Evolutionary conservation across 2,888 invertebrate species (phyloP).

Genomic region (Nymphalis urticae): DNA sequence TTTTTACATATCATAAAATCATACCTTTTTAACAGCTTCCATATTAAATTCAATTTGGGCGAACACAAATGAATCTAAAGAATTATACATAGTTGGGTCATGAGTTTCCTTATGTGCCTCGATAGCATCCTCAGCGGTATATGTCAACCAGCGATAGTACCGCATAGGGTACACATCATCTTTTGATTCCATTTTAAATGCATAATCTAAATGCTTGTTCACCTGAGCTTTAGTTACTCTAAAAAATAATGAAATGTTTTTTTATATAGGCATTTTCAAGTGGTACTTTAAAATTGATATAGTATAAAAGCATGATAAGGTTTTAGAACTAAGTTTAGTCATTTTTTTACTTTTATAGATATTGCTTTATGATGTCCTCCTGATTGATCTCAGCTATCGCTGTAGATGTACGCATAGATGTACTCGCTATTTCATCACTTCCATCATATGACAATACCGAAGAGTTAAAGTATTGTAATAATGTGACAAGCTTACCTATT

Average conservation of each 20-base stretch:
- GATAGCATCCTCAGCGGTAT: conserved; percentile 88
- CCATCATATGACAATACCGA: no score
- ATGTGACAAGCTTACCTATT: conserved; percentile 47
- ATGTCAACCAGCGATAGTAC: conserved; percentile 83
- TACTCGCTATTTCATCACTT: no score
- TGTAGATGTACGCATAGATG: no score
- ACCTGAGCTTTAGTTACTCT: conserved; percentile 61
- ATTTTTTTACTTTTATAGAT: not conserved
- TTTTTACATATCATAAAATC: not conserved
- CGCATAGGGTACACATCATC: conserved; percentile 82
- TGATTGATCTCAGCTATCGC: no score
- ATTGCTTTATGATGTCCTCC: no score
- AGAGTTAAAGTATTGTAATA: not conserved
- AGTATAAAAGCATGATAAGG: no score
- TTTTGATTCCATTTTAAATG: conserved; percentile 68
- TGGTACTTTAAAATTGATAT: no score
- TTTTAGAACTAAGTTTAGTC: no score
- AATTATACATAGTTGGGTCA: conserved; percentile 90
- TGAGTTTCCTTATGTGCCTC: conserved; percentile 89
- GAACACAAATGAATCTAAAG: conserved; percentile 85
- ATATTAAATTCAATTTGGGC: conserved; percentile 91
- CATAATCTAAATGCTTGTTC: conserved; percentile 83
- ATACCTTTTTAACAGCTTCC: conserved; percentile 85
- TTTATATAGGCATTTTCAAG: not conserved
- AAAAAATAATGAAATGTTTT: conserved; percentile 33